Conservation (phyloP, 2,888 invertebrate genomes). For the Drosophila subquinaria region DNA sequence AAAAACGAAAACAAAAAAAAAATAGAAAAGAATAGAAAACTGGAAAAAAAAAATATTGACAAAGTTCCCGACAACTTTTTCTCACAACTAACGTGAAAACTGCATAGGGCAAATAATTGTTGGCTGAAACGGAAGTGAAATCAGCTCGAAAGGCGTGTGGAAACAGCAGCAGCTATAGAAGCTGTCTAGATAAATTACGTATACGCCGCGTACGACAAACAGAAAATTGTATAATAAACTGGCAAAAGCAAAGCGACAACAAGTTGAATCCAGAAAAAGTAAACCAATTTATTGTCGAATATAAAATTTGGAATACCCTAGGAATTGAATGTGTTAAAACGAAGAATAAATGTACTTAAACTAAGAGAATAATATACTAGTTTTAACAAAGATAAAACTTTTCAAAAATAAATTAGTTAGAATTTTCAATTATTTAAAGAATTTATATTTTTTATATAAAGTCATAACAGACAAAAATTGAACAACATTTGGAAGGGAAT, state of each 20-base stretch:
- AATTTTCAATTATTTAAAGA: neutral
- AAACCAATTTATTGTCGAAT: neutral
- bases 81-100: conserved; percentile 44
- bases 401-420: neutral
- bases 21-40: conserved; percentile 19
- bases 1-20: neutral
- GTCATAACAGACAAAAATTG: conserved; percentile 1
- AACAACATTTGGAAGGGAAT: neutral
- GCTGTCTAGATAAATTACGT: conserved; percentile 51
- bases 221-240: conserved; percentile 36
- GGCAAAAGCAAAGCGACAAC: conserved; percentile 18
- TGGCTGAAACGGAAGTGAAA: conserved; percentile 57
- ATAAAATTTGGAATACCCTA: neutral
- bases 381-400: no score
- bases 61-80: conserved; percentile 36
- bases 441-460: neutral
- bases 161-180: conserved; percentile 23
- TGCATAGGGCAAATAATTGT: conserved; percentile 51
- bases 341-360: no score
- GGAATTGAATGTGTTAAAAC: neutral
- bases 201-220: conserved; percentile 56
- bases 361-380: neutral
- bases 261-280: neutral
- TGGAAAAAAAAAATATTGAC: conserved; percentile 28
- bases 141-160: conserved; percentile 43